Evolutionary conservation across 2,797 vertebrate species (phyloP).

Genomic region (Cyclopterus lumpus): DNA sequence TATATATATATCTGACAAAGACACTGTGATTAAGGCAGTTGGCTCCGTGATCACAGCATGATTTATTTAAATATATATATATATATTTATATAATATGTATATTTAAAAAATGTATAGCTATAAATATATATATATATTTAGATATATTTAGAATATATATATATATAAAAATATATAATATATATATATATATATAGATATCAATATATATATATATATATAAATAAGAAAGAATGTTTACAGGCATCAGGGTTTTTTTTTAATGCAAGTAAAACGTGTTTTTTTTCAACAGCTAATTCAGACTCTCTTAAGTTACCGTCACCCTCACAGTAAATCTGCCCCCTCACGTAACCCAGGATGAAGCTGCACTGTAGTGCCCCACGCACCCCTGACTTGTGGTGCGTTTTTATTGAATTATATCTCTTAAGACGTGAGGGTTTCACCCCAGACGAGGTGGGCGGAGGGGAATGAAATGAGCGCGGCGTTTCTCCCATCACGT

Average conservation of each 20-base stretch:
- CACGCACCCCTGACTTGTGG: constrained; percentile 50
- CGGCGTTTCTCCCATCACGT: constrained; percentile 78
- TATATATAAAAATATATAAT: too few relatives aligned
- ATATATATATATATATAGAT: too few relatives aligned
- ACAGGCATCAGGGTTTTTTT: too few relatives aligned
- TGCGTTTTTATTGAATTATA: constrained; percentile 72
- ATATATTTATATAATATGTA: too few relatives aligned
- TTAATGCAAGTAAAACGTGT: too few relatives aligned
- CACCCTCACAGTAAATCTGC: constrained; percentile 31
- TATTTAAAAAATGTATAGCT: too few relatives aligned
- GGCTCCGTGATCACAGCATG: constrained; percentile 14
- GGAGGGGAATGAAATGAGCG: constrained; percentile 68
- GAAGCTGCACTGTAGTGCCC: constrained; percentile 53
- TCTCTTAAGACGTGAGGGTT: constrained; percentile 45
- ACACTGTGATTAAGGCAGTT: background rate
- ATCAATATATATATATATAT: too few relatives aligned
- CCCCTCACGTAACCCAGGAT: constrained; percentile 57
- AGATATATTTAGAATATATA: too few relatives aligned
- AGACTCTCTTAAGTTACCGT: constrained; percentile 41
- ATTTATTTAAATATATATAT: too few relatives aligned
- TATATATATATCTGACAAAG: background rate
- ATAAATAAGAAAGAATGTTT: too few relatives aligned
- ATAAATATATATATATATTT: too few relatives aligned
- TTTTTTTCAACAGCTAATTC: constrained; percentile 32
- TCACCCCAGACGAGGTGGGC: constrained; percentile 34